Percentiles rank a stretch among this genome's conserved stretches.
phyloP scores from a whole-genome alignment of 92 coral and sea anemone genomes.

The Porites divaricata region DNA sequence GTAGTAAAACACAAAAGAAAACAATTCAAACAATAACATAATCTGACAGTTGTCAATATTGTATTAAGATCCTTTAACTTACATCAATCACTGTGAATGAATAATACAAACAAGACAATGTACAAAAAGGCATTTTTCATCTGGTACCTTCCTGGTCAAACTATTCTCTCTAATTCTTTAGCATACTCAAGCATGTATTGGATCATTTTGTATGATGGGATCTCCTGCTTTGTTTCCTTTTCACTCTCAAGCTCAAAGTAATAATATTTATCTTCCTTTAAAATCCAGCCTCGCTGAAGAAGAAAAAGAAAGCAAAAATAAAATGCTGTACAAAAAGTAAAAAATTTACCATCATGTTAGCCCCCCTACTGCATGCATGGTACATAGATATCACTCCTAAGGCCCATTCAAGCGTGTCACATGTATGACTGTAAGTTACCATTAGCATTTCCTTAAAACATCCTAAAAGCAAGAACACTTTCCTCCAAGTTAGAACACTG shows the following conservation, averaged over 20 bases:
- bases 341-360: background rate
- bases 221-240: conserved; percentile 84
- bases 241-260: conserved; percentile 75
- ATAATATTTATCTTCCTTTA: conserved; percentile 75
- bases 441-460: too few species aligned
- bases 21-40: background rate
- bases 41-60: too few species aligned
- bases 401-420: too few species aligned
- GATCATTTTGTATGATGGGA: conserved; percentile 90
- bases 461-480: too few species aligned
- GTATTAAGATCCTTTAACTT: conserved; percentile 15
- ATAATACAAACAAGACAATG: conserved; percentile 18
- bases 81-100: conserved; percentile 16
- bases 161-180: conserved; percentile 96
- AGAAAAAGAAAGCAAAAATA: background rate
- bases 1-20: background rate
- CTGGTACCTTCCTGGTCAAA: conserved; percentile 42
- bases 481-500: too few species aligned
- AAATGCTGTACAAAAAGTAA: background rate
- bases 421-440: too few species aligned
- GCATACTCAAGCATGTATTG: conserved; percentile 99
- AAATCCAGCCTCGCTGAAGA: conserved; percentile 90
- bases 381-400: too few species aligned
- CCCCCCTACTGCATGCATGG: too few species aligned
- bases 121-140: conserved; percentile 6